phyloP scores from a whole-genome alignment of 2,888 invertebrate species.

The Malacosoma neustria region DNA sequence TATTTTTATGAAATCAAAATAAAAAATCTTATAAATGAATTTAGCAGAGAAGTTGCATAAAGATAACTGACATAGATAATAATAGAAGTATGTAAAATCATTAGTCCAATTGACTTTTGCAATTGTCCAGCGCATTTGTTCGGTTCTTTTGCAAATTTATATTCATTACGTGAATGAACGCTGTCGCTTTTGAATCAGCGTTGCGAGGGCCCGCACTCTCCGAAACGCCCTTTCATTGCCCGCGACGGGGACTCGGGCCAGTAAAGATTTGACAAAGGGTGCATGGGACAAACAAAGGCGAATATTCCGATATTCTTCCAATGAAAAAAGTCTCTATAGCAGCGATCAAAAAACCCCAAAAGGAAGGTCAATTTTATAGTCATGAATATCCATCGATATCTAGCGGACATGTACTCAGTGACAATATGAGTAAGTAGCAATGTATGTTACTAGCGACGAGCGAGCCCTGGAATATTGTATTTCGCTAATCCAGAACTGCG shows the following conservation, averaged over 20 bases:
- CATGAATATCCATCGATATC: conserved; percentile 21
- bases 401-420: conserved; percentile 22
- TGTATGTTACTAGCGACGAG: conserved; percentile 13
- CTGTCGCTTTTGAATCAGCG: conserved; percentile 22
- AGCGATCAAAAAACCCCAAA: conserved; percentile 23
- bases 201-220: conserved; percentile 18
- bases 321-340: conserved; percentile 19
- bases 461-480: conserved; percentile 9
- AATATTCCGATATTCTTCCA: conserved; percentile 21
- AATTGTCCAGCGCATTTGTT: conserved; percentile 6
- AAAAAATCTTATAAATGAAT: too few species aligned
- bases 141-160: conserved; percentile 17
- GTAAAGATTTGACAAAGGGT: conserved; percentile 13
- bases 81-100: too few species aligned
- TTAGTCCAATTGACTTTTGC: too few species aligned
- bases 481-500: conserved; percentile 23
- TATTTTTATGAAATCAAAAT: too few species aligned
- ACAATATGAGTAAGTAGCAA: too few species aligned
- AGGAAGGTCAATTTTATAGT: conserved; percentile 20
- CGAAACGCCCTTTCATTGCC: conserved; percentile 21
- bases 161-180: conserved; percentile 16
- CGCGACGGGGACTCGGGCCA: conserved; percentile 25
- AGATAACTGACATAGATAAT: too few species aligned
- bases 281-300: conserved; percentile 13
- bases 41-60: too few species aligned